These are phyloP conservation scores for Papilio helenus DNA, from an alignment of 1,140 invertebrate genomes.

Conservation along the genomic window DNA sequence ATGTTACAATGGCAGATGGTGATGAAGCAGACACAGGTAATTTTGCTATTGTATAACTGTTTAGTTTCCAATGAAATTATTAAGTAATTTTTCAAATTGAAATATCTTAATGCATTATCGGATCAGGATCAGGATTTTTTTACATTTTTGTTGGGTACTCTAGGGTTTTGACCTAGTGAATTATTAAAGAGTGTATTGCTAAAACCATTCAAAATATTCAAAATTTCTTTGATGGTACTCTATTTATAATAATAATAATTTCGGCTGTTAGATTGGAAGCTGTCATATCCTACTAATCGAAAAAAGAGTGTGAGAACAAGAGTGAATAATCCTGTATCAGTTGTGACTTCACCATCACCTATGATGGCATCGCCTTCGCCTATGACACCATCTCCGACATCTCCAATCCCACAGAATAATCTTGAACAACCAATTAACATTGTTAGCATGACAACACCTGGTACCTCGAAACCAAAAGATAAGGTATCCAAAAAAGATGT, in stretches of 20 bases:
- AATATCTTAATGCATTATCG: too few species aligned
- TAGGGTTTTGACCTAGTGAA: too few species aligned
- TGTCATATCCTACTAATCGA: slow-evolving; percentile 50
- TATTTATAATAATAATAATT: slow-evolving; percentile 8
- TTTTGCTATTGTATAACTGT: neutral
- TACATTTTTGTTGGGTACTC: too few species aligned
- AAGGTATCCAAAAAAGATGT: slow-evolving; percentile 47
- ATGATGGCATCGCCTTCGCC: slow-evolving; percentile 64
- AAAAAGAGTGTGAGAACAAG: slow-evolving; percentile 51
- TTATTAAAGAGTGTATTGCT: too few species aligned
- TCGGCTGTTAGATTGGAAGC: slow-evolving; percentile 58
- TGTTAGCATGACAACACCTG: slow-evolving; percentile 51
- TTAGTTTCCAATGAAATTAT: neutral
- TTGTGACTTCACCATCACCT: slow-evolving; percentile 65
- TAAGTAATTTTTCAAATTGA: too few species aligned
- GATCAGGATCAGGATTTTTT: too few species aligned
- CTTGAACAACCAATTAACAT: slow-evolving; percentile 55
- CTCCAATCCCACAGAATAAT: slow-evolving; percentile 52
- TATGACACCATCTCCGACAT: slow-evolving; percentile 53
- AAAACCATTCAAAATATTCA: neutral
- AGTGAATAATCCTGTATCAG: slow-evolving; percentile 48
- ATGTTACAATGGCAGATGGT: slow-evolving; percentile 77
- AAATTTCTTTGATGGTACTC: slow-evolving; percentile 6
- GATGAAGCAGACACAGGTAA: slow-evolving; percentile 71
- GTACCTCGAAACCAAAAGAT: slow-evolving; percentile 58